Conservation (phyloP, 2,797 vertebrate species). For the Perodicticus potto region DNA sequence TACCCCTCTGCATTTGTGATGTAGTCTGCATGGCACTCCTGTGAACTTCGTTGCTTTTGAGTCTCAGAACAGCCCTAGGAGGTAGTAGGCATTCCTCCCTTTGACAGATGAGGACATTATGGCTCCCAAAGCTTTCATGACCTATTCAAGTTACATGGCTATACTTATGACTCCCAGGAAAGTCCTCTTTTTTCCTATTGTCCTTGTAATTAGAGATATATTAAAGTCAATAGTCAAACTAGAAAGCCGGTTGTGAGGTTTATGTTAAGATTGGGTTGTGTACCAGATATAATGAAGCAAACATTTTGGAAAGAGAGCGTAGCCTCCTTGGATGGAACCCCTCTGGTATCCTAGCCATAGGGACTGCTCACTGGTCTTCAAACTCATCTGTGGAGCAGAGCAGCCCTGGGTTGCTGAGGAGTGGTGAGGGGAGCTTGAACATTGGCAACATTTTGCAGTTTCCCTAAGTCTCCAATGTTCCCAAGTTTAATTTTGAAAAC, state of each 20-base stretch:
- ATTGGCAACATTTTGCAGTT: not conserved
- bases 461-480: not conserved
- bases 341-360: not conserved
- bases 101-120: not conserved
- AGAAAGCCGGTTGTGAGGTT: not conserved
- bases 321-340: not conserved
- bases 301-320: not conserved
- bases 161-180: not conserved
- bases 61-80: not conserved
- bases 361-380: not conserved
- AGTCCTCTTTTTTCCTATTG: not conserved
- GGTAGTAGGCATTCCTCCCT: not conserved
- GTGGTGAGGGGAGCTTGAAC: not conserved
- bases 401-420: not conserved
- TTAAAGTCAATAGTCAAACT: not conserved
- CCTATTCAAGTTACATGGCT: not conserved
- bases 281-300: not conserved
- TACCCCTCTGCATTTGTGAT: not conserved
- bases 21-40: not conserved
- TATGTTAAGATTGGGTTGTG: not conserved
- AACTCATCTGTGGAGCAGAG: not conserved
- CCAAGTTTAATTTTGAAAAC: conserved; percentile 9
- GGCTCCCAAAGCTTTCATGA: not conserved
- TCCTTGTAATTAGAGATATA: not conserved
- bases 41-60: not conserved